Conservation (phyloP, 2,797 vertebrate species). For the Fistularia tabacaria region DNA sequence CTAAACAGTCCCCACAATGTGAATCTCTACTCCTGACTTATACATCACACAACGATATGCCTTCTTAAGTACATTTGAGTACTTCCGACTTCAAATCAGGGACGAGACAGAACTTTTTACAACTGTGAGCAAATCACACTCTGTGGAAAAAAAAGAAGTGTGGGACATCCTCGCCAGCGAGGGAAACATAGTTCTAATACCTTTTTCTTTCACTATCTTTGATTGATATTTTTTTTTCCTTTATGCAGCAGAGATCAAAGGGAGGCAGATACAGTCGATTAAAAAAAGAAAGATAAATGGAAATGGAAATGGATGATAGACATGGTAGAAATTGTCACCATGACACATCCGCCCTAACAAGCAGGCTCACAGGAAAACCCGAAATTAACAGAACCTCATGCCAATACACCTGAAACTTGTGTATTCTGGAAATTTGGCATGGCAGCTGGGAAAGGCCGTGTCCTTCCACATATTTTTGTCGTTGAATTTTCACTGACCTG, state of each 20-base stretch:
- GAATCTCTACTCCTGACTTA: too few relatives aligned
- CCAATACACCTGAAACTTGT: background rate
- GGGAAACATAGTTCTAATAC: conserved; percentile 3
- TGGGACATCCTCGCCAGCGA: background rate
- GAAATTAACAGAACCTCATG: conserved; percentile 9
- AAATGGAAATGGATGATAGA: conserved; percentile 34
- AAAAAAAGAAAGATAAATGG: conserved; percentile 49
- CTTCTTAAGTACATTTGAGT: too few relatives aligned
- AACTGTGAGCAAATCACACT: too few relatives aligned
- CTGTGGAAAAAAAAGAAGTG: background rate
- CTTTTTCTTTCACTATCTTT: conserved; percentile 14
- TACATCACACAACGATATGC: too few relatives aligned
- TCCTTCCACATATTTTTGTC: too few relatives aligned
- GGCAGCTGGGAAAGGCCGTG: conserved; percentile 3
- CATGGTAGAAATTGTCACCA: conserved; percentile 34
- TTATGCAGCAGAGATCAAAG: conserved; percentile 48
- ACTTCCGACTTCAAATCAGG: too few relatives aligned
- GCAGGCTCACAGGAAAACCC: conserved; percentile 10
- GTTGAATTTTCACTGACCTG: conserved; percentile 10
- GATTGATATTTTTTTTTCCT: conserved; percentile 33
- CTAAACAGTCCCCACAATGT: too few relatives aligned
- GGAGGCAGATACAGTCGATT: conserved; percentile 10
- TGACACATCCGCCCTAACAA: conserved; percentile 15
- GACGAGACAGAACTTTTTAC: too few relatives aligned
- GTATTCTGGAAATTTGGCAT: background rate